Evolutionary conservation across 2,888 invertebrate species (phyloP), one percentile per base, ranked within the genome.

Genomic region (Heliconius cydno): DNA sequence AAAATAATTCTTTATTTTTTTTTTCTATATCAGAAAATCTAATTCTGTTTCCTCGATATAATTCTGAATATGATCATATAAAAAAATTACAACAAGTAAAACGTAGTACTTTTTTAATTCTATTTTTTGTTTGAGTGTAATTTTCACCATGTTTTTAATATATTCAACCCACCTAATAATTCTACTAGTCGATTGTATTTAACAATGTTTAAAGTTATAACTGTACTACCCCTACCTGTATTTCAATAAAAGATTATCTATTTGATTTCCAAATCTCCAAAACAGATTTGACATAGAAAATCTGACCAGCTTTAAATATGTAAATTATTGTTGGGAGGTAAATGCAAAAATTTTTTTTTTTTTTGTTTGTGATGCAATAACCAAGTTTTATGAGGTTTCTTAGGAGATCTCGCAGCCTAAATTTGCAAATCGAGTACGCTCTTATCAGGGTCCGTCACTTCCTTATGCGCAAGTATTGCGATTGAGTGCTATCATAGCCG

Each of bases 401-500:
- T 63, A 41, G 19, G 46, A 63, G 63, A 63, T 76, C 38, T 74
- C n/a, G 65, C 60, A 82, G 77, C 78, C 81, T 82, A 81, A 81
- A 81, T 84, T 80, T 72, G 78, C 80, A 71, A 82, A 83, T 81
- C 81, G 76, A 80, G 76, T 81, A 77, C 84, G 81, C 60, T 76
- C 77, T 82, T 84, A 84, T 84, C 85, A 83, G 82, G 84, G 85
- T 82, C 74, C 78, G 83, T 85, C 83, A 90, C 90, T 92, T 92
- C 91, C 90, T 91, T 89, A 85, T 86, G 84, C 84, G 84, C 86
- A 86, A 84, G 86, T 85, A 84, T 87, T 87, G 83, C 87, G 86
- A 80, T 79, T 80, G 86, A 85, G 84, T 84, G 88, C 89, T 93
- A 94, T 94, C 94, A 46, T 9, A 46, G 84, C 88, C 87, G 86